Percentiles rank a stretch among this genome's conserved stretches.
phyloP scores from a whole-genome alignment of 2,113 vertebrate genomes.

The pig (Sus scrofa) region T2T-Sscrofa CM000824.6:75935001-75935500 shows the following conservation, averaged over 20 bases:
- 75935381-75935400: background rate
- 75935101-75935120: background rate
- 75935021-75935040: no score
- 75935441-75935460: background rate
- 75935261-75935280: background rate
- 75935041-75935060: background rate
- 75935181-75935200: background rate
- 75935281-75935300: background rate
- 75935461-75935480: background rate
- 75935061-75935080: background rate
- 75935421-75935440: background rate
- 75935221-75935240: background rate
- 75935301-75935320: background rate
- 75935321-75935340: background rate
- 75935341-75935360: background rate
- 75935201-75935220: background rate
- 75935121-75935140: background rate
- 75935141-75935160: background rate
- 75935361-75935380: background rate
- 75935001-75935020: no score
- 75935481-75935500: background rate
- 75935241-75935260: background rate
- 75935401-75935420: background rate
- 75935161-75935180: background rate
- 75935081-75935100: background rate